Evolutionary conservation across 2,797 vertebrate species (phyloP), one percentile per base, ranked within the genome.

Genomic region (Philypnodon macrostomus): DNA sequence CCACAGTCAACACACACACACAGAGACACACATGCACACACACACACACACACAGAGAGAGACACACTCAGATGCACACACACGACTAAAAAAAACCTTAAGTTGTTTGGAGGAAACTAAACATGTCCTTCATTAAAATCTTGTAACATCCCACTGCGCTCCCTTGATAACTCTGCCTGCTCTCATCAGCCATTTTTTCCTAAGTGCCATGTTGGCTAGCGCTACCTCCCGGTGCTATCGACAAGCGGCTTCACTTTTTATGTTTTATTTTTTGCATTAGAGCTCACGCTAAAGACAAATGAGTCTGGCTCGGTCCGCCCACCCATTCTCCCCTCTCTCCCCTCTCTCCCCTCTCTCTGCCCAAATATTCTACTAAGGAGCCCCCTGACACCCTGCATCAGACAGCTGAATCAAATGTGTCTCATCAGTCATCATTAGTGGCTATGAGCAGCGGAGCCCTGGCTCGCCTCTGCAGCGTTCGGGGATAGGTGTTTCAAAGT

Each of bases 51-150:
- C 59, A 62, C 10, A 59, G 59, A n/a, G n/a, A n/a, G n/a, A n/a
- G n/a, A n/a, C n/a, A n/a, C n/a, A n/a, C n/a, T n/a, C n/a, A n/a
- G n/a, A n/a, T n/a, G 58, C 12, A 63, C 45, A 49, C 18, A 51
- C 6, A 47, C 30, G 18, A 34, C 40, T 42, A 50, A 15, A 42
- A 53, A 56, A 52, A 58, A 59, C 67, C 63, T 67, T 53, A 63
- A 58, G 46, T 52, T 69, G 52, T 57, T 75, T 45, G 8, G 24
- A 67, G 73, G 77, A 79, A 77, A 73, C 81, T 73, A 67, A 84
- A 83, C 76, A 73, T 79, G 75, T 81, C 77, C 75, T 85, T 81
- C 79, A 81, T 86, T 85, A 81, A 76, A 85, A 70, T 76, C 70
- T 44, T 45, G 58, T 50, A 77, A 68, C 73, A 64, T 81, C 83